A percentile compares a stretch with the other conserved stretches of the same genome.
These are phyloP conservation scores for Caenorhabditis latens DNA, from an alignment of 1,140 invertebrate species.

Conservation along the genomic window DNA sequence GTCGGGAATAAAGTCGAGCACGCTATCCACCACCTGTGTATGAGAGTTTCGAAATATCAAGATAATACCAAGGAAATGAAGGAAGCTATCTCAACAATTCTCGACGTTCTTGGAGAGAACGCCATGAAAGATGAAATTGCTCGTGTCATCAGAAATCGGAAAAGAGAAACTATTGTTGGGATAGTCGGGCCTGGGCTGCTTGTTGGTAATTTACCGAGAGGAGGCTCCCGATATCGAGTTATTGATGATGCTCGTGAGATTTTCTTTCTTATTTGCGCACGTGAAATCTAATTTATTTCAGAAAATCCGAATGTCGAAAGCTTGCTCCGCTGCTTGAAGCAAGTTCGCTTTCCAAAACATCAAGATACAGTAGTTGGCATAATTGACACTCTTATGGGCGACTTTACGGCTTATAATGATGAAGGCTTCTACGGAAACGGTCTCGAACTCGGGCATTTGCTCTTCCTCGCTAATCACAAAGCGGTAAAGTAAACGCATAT, in stretches of 20 bases:
- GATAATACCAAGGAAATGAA: neutral
- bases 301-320: neutral
- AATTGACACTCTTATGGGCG: neutral
- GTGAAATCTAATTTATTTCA: neutral
- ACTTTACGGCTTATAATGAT: neutral
- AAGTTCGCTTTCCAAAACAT: neutral
- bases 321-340: neutral
- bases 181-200: neutral
- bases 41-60: neutral
- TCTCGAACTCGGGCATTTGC: conserved; percentile 37
- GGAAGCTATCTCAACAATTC: neutral
- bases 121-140: neutral
- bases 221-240: neutral
- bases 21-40: neutral
- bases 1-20: conserved; percentile 7
- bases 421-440: conserved; percentile 44
- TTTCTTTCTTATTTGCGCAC: neutral
- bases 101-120: neutral
- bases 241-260: neutral
- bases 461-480: conserved; percentile 26
- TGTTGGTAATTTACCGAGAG: neutral
- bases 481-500: neutral
- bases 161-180: neutral
- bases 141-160: neutral
- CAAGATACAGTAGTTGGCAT: neutral